phyloP scores from a whole-genome alignment of 2,888 invertebrate species.

The Nymphalis urticae region DNA sequence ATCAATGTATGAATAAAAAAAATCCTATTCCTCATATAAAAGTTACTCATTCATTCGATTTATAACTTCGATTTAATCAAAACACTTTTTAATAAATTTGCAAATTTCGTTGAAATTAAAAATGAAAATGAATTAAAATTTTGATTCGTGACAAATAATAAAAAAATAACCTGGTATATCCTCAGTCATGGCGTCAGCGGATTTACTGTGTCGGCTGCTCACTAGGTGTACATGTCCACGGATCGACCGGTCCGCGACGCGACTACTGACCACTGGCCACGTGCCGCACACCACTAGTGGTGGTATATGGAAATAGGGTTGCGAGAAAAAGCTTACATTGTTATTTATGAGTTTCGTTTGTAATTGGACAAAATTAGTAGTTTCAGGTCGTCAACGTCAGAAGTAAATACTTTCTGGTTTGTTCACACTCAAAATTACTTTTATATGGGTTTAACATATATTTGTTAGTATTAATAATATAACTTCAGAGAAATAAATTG shows the following conservation, averaged over 20 bases:
- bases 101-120: background rate
- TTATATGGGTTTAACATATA: too few relatives aligned
- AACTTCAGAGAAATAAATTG: too few relatives aligned
- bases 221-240: slow-evolving; percentile 53
- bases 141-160: slow-evolving; percentile 1
- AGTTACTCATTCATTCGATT: background rate
- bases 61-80: slow-evolving; percentile 7
- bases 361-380: background rate
- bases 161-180: slow-evolving; percentile 71
- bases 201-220: slow-evolving; percentile 10
- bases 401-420: too few relatives aligned
- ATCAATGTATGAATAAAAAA: background rate
- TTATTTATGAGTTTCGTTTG: slow-evolving; percentile 1
- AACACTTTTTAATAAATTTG: background rate
- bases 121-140: background rate
- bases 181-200: slow-evolving; percentile 60
- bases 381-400: background rate
- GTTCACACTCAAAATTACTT: too few relatives aligned
- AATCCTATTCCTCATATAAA: background rate
- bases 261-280: slow-evolving; percentile 70
- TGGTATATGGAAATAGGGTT: slow-evolving; percentile 41
- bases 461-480: too few relatives aligned
- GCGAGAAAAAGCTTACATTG: slow-evolving; percentile 45
- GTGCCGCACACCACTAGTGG: slow-evolving; percentile 53
- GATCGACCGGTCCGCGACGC: slow-evolving; percentile 61